Evolutionary conservation across 2,113 vertebrate species (phyloP).

Genomic region (Istiophorus platypterus): DNA sequence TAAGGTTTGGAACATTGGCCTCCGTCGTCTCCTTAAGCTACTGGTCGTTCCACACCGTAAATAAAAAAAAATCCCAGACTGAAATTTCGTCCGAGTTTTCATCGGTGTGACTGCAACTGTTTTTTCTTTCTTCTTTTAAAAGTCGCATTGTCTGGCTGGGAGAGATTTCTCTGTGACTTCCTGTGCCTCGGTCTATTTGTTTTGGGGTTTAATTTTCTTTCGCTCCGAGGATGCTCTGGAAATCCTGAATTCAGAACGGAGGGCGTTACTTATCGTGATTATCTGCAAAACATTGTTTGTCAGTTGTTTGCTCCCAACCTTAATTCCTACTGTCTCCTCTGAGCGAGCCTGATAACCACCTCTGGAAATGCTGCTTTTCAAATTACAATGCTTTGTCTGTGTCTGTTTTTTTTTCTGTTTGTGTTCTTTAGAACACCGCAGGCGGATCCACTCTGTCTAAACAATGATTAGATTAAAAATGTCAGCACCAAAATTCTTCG

Average conservation of each 20-base stretch:
- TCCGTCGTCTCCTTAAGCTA: too few species aligned
- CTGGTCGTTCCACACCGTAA: too few species aligned
- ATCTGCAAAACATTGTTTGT: neutral
- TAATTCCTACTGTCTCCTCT: neutral
- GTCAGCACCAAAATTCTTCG: neutral
- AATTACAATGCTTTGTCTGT: neutral
- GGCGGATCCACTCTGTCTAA: constrained; percentile 3
- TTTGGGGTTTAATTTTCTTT: neutral
- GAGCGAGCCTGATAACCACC: neutral
- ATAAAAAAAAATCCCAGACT: too few species aligned
- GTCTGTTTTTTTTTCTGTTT: too few species aligned
- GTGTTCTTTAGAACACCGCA: constrained; percentile 10
- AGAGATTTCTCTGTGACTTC: too few species aligned
- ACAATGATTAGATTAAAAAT: constrained; percentile 28
- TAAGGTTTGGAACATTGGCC: too few species aligned
- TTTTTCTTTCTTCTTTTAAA: too few species aligned
- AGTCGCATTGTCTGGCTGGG: too few species aligned
- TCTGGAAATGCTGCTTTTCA: neutral
- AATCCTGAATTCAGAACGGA: too few species aligned
- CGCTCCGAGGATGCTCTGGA: neutral
- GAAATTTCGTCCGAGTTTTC: too few species aligned
- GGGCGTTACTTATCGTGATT: neutral
- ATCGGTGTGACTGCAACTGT: too few species aligned
- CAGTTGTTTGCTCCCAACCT: neutral
- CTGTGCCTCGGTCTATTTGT: too few species aligned